Evolutionary conservation across 2,113 vertebrate species (phyloP), one percentile per base, ranked within the genome.

Genomic region (Myotis lucifugus): DNA sequence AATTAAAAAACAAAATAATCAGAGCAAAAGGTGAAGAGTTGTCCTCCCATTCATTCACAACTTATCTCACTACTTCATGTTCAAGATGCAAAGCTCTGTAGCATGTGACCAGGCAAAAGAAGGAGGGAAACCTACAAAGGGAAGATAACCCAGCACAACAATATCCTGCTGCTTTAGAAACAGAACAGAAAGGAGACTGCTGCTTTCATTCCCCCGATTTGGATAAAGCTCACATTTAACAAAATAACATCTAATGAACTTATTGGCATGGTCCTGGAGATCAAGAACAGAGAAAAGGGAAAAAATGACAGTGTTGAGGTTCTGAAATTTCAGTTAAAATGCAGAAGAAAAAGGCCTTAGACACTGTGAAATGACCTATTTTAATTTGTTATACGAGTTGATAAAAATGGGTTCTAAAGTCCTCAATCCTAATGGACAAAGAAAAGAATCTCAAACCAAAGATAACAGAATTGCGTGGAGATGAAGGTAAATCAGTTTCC

Each of bases 311-410:
- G 89, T 93, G 95, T 66, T 94, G 93, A 91, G 92, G 86, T 96
- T 97, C 89, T 96, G 95, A 97, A 95, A 97, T 91, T 77, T 82
- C 72, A 92, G 90, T 18, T 96, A 97, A 97, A 97, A 97, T 95
- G 85, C 4, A 94, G 93, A 88, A 97, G 76, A 94, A 18, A 93
- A 91, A 85, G 10, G 8, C 77, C 90, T 6, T 74, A 97, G 92
- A 96, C 46, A 70, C 91, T 6, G 46, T 92, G 95, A 93, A 46
- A 90, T 95, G 91, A 97, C 97, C 97, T 96, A 97, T 76, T 98
- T 98, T 97, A 96, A 97, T 97, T 98, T 98, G 93, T 90, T 92
- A 50, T 52, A 94, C 93, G 88, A 94, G 89, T 76, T 96, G 56
- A 82, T 83, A 96, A 94, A 90, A 97, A 93, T 79, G 88, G 72